Conservation (phyloP, 2,113 vertebrate species). For the Solea solea region DNA sequence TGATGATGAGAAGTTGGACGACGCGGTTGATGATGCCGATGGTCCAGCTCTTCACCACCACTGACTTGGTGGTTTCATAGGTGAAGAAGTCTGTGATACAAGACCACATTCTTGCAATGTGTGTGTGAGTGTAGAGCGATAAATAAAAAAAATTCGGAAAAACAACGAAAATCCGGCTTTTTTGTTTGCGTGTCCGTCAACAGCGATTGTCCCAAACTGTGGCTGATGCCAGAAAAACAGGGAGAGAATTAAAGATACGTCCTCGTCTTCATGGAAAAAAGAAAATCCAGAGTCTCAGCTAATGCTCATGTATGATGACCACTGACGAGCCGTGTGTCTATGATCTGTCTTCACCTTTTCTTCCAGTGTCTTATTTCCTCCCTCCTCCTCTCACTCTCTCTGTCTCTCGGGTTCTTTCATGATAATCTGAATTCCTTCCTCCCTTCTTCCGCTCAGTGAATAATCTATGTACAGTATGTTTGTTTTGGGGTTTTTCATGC, state of each 20-base stretch:
- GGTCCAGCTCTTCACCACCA: constrained; percentile 96
- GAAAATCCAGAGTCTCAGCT: neutral
- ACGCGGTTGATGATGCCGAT: constrained; percentile 91
- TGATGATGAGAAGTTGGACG: constrained; percentile 93
- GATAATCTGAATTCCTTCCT: no score
- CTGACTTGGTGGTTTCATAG: constrained; percentile 94
- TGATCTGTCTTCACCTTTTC: neutral
- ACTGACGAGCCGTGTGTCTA: neutral
- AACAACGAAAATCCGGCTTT: neutral
- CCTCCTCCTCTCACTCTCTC: neutral
- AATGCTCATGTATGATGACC: neutral
- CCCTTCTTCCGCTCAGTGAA: no score
- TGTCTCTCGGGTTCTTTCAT: neutral
- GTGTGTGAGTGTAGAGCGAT: neutral
- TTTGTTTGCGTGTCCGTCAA: neutral
- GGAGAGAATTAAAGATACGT: neutral
- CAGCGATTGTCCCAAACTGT: no score
- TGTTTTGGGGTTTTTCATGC: no score
- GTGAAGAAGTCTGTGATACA: constrained; percentile 90
- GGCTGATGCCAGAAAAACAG: neutral
- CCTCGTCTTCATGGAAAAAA: no score
- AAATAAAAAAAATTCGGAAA: no score
- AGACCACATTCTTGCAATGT: constrained; percentile 77
- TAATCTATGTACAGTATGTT: no score
- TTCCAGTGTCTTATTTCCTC: neutral